Conservation (phyloP, 2,888 invertebrate genomes). For the Ichneumon xanthorius region DNA sequence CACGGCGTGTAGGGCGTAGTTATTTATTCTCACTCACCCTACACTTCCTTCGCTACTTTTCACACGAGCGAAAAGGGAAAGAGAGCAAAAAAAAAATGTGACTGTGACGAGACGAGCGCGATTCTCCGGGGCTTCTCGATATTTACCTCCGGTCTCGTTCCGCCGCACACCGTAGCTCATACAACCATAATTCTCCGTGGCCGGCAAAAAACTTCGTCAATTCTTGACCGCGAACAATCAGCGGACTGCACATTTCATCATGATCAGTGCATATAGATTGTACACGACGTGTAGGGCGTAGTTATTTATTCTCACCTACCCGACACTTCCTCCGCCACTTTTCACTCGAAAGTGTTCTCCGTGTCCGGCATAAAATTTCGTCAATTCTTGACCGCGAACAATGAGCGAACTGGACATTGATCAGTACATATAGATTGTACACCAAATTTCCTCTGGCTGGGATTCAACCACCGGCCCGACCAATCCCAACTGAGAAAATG, state of each 20-base stretch:
- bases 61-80: neutral
- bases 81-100: too few relatives aligned
- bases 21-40: constrained; percentile 1
- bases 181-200: neutral
- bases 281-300: neutral
- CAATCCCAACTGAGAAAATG: too few relatives aligned
- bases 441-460: too few relatives aligned
- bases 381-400: constrained; percentile 18
- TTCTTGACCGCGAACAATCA: constrained; percentile 5
- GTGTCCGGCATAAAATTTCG: constrained; percentile 9
- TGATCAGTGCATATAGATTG: too few relatives aligned
- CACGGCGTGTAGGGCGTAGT: neutral
- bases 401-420: neutral
- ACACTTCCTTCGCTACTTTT: neutral
- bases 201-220: constrained; percentile 10
- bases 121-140: too few relatives aligned
- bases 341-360: constrained; percentile 14
- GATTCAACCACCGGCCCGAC: too few relatives aligned
- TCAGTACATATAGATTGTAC: too few relatives aligned
- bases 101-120: too few relatives aligned
- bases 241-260: neutral
- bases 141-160: too few relatives aligned
- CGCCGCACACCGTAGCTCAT: too few relatives aligned
- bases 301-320: neutral
- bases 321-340: neutral